Evolutionary conservation across 2,113 vertebrate species (phyloP).

Genomic region (Stictonetta naevosa): DNA sequence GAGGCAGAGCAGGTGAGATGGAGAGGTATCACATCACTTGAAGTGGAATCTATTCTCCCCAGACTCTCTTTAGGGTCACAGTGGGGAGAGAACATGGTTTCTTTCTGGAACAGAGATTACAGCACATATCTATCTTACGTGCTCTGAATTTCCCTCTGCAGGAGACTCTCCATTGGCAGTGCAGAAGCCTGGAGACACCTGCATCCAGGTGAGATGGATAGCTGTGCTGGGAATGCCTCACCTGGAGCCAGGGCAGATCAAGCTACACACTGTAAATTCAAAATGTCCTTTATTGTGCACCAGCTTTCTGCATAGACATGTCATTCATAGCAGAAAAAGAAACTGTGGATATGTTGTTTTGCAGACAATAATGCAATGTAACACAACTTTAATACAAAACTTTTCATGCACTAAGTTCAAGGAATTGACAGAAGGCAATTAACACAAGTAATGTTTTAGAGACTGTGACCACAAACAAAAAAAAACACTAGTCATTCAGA

Average conservation of each 20-base stretch:
- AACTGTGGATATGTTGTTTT: not conserved
- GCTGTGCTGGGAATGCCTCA: not conserved
- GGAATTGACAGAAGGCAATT: not conserved
- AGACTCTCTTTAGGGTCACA: too few relatives aligned
- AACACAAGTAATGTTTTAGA: not conserved
- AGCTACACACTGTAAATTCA: not conserved
- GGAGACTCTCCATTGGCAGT: rapidly evolving
- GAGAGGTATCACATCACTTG: not conserved
- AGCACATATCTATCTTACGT: not conserved
- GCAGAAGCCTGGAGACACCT: not conserved
- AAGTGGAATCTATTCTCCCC: not conserved
- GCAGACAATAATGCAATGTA: not conserved
- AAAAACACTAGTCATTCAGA: not conserved
- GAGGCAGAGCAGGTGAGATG: not conserved
- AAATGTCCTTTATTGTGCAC: not conserved
- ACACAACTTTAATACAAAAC: not conserved
- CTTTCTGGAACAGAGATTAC: not conserved
- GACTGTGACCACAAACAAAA: not conserved
- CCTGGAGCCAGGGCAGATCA: not conserved
- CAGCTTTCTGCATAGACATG: not conserved
- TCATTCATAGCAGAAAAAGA: not conserved
- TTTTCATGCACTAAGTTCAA: not conserved
- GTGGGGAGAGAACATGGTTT: not conserved
- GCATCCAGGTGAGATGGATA: not conserved
- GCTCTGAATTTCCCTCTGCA: not conserved